A percentile compares a stretch with the other conserved stretches of the same genome.
Evolutionary conservation across 1,140 invertebrate genomes (phyloP).

Genomic region (Druon quercuslanigerum): DNA sequence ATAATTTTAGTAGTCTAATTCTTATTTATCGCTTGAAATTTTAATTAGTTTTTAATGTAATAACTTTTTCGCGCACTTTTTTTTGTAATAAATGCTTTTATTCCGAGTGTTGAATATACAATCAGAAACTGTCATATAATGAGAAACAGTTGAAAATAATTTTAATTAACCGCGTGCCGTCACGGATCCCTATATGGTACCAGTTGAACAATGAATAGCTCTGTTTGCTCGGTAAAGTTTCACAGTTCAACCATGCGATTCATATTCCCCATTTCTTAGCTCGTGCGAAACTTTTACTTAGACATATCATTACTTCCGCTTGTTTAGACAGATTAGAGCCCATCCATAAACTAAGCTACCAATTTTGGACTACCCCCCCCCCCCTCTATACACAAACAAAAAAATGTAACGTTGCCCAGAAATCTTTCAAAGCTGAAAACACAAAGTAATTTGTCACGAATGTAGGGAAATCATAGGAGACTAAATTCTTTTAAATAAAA

Average conservation of each 20-base stretch:
- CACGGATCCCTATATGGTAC: not conserved
- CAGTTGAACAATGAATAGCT: constrained; percentile 27
- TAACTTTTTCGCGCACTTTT: too few species aligned
- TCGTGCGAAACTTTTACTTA: not conserved
- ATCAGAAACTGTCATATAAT: constrained; percentile 4
- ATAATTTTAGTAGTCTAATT: too few species aligned
- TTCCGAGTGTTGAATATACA: not conserved
- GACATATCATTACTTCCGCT: constrained; percentile 1
- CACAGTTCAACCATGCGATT: constrained; percentile 19
- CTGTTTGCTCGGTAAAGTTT: constrained; percentile 19
- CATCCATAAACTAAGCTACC: too few species aligned
- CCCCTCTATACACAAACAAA: too few species aligned
- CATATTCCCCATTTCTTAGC: constrained; percentile 12
- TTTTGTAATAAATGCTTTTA: not conserved
- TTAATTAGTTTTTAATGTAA: too few species aligned
- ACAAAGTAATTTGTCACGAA: too few species aligned
- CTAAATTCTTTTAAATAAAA: too few species aligned
- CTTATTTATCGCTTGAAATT: too few species aligned
- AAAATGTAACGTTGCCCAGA: too few species aligned
- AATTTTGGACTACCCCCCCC: too few species aligned
- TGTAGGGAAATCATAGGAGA: too few species aligned
- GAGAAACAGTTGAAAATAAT: constrained; percentile 27
- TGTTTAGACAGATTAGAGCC: not conserved
- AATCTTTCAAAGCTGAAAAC: too few species aligned
- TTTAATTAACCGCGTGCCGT: constrained; percentile 9